These are phyloP conservation scores for Agonum fuliginosum DNA, from an alignment of 2,888 invertebrate species.

Conservation along the genomic window DNA sequence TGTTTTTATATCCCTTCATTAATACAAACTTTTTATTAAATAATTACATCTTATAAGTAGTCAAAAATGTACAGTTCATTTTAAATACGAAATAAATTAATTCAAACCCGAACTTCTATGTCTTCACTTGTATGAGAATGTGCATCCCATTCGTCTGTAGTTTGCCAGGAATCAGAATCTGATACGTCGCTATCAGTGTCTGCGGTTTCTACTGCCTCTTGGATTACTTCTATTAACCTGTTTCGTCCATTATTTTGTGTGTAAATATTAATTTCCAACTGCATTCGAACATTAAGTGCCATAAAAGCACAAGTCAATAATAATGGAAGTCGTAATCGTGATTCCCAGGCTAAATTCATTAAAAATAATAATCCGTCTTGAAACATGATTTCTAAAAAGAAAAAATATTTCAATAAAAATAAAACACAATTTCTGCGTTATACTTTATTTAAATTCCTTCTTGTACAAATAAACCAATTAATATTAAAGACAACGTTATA, in stretches of 20 bases:
- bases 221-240: constrained; percentile 50
- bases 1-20: constrained; percentile 3
- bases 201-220: constrained; percentile 59
- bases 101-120: constrained; percentile 25
- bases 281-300: constrained; percentile 80
- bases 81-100: constrained; percentile 17
- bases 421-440: constrained; percentile 16
- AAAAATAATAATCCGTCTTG: constrained; percentile 76
- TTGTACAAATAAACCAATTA: neutral
- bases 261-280: constrained; percentile 80
- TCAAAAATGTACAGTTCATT: no score
- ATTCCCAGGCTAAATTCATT: constrained; percentile 83
- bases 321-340: constrained; percentile 80
- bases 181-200: constrained; percentile 55
- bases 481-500: neutral
- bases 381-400: constrained; percentile 48
- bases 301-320: constrained; percentile 80
- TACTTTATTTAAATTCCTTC: constrained; percentile 4
- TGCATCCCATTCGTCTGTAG: constrained; percentile 53
- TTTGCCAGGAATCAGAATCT: constrained; percentile 59
- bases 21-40: neutral
- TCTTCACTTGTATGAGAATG: constrained; percentile 50
- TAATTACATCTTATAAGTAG: constrained; percentile 7
- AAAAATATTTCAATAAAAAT: constrained; percentile 23
- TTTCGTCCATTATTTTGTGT: constrained; percentile 65